phyloP scores from a whole-genome alignment of 2,888 invertebrate species.

The Lycia hirtaria region DNA sequence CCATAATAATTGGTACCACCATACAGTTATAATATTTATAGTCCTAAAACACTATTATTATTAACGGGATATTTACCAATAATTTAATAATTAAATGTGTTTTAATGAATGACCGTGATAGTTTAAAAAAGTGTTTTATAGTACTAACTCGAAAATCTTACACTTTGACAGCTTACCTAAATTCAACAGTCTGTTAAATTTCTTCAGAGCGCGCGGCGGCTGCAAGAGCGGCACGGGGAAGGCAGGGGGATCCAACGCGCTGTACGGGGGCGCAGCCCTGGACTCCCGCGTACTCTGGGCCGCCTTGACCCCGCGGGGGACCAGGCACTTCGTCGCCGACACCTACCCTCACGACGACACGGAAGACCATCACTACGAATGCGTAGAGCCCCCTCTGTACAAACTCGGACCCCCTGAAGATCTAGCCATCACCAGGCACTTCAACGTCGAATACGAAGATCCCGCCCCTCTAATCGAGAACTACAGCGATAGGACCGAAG shows the following conservation, averaged over 20 bases:
- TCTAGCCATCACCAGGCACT: conserved; percentile 88
- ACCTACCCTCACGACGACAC: conserved; percentile 87
- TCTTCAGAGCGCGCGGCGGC: conserved; percentile 74
- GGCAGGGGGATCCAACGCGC: conserved; percentile 75
- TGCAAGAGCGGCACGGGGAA: conserved; percentile 85
- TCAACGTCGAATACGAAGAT: conserved; percentile 93
- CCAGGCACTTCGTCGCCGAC: conserved; percentile 90
- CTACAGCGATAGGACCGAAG: conserved; percentile 85
- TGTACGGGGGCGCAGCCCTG: conserved; percentile 82
- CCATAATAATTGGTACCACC: too few relatives aligned
- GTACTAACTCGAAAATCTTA: too few relatives aligned
- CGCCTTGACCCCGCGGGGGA: conserved; percentile 92
- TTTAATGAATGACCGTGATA: too few relatives aligned
- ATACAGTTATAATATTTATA: too few relatives aligned
- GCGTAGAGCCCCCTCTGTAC: conserved; percentile 86
- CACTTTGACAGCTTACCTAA: conserved; percentile 29
- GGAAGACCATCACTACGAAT: conserved; percentile 90
- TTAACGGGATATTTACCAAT: too few relatives aligned
- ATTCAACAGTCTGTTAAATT: conserved; percentile 37
- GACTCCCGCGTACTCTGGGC: conserved; percentile 93
- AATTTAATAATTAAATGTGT: too few relatives aligned
- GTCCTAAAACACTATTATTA: too few relatives aligned
- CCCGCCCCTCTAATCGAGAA: conserved; percentile 91
- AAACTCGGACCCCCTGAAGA: conserved; percentile 80
- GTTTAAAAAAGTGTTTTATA: too few relatives aligned